Conservation (phyloP, 1,140 invertebrate genomes). For the Lepidurus apus region DNA sequence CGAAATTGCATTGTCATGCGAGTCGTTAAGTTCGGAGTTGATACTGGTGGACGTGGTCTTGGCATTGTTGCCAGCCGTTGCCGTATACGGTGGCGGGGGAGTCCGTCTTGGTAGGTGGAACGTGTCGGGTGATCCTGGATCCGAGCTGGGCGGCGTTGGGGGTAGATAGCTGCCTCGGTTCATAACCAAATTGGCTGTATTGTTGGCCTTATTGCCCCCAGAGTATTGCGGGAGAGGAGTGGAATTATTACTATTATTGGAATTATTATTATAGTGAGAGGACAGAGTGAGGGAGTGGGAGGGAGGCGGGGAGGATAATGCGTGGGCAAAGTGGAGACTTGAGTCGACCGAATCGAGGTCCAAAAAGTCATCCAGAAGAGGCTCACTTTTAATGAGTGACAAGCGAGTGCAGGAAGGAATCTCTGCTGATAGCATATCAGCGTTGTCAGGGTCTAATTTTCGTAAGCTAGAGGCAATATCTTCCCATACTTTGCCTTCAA, state of each 20-base stretch:
- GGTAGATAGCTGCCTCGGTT: conserved; percentile 38
- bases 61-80: conserved; percentile 43
- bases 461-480: conserved; percentile 82
- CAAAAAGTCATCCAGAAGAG: conserved; percentile 26
- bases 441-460: conserved; percentile 79
- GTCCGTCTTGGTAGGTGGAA: conserved; percentile 23
- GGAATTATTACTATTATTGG: too few species aligned
- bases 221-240: neutral
- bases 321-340: conserved; percentile 28
- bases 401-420: neutral
- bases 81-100: conserved; percentile 34
- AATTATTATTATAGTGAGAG: neutral
- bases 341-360: conserved; percentile 3
- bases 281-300: neutral
- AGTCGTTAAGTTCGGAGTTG: conserved; percentile 40
- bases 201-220: neutral
- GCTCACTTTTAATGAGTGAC: conserved; percentile 35
- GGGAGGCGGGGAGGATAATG: neutral
- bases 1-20: conserved; percentile 37
- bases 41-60: conserved; percentile 45
- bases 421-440: conserved; percentile 61
- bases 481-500: conserved; percentile 63
- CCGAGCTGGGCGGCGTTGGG: conserved; percentile 42
- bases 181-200: neutral
- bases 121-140: conserved; percentile 39